Evolutionary conservation across 2,797 vertebrate species (phyloP), one percentile per base, ranked within the genome.

Genomic region (Onychomys leucogaster): DNA sequence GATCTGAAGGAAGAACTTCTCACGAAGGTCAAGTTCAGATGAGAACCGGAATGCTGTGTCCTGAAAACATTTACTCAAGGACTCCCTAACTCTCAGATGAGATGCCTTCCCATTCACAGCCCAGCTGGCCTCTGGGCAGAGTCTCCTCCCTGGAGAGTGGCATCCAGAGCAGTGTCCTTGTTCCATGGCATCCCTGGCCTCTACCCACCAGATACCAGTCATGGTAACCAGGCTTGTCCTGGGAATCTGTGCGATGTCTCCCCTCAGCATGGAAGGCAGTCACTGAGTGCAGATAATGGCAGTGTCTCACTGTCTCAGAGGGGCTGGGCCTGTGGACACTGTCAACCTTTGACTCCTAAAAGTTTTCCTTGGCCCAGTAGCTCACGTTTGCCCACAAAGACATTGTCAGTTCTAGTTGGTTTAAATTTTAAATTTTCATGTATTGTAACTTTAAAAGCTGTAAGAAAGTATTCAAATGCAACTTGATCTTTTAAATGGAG

Each of bases 261-360:
- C 25, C 17, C 37, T 19, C 0, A 25, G 23, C 43, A 10, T 8
- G 17, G 43, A 5, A 46, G 65, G 61, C 34, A 55, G 7, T 2
- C 27, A 0, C 37, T 2, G 46, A 37, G 11, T n/a, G 59, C 25
- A 49, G 57, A 14, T 3, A 6, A 0, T 25, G 9, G 5, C 52
- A 27, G 61, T 5, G 29, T 0, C 6, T 11, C 49, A 3, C 77
- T 46, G 8, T 0, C 14, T 32, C 4, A 0, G 2, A 59, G 9
- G 2, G 23, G 7, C 46, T 27, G 2, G 0, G 0, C 21, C 52
- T 34, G 10, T 3, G 32, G 59, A 9, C 11, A 52, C 25, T 0
- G 6, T 29, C n/a, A 9, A 12, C 5, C 59, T 2, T 21, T 1
- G 32, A 5, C 19, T 43, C 41, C 52, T 71, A 1, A n/a, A 29